phyloP scores from a whole-genome alignment of 2,797 vertebrate species.

The Lagodon rhomboides region DNA sequence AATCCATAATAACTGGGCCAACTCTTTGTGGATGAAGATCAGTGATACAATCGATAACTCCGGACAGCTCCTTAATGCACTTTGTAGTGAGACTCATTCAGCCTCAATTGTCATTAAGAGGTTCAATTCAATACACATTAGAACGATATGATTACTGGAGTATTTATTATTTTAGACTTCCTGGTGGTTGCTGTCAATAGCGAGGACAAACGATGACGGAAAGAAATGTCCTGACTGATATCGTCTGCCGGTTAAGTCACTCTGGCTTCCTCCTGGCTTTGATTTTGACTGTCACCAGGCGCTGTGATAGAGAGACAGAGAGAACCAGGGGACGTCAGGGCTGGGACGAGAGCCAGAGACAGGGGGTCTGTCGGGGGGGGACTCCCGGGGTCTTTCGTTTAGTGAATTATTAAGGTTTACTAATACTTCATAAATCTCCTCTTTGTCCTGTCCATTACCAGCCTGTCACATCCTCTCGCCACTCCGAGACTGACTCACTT shows the following conservation, averaged over 20 bases:
- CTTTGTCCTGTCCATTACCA: conserved; percentile 88
- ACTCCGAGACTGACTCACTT: conserved; percentile 76
- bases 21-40: neutral
- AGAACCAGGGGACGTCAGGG: conserved; percentile 20
- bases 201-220: neutral
- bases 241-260: neutral
- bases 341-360: conserved; percentile 47
- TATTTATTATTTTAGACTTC: neutral
- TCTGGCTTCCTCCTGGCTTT: conserved; percentile 15
- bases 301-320: conserved; percentile 6
- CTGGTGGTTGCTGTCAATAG: neutral
- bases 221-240: neutral
- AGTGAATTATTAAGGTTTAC: conserved; percentile 90
- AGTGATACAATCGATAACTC: neutral
- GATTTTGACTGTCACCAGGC: conserved; percentile 27
- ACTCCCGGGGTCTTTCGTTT: conserved; percentile 75
- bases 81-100: neutral
- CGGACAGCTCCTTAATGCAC: neutral
- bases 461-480: conserved; percentile 85
- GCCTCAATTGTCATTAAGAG: neutral
- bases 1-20: neutral
- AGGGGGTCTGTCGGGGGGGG: conserved; percentile 31
- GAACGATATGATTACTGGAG: neutral
- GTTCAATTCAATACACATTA: neutral
- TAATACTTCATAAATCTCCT: conserved; percentile 87